Evolutionary conservation across 2,888 invertebrate genomes (phyloP).

Genomic region (Smittia aterrima): DNA sequence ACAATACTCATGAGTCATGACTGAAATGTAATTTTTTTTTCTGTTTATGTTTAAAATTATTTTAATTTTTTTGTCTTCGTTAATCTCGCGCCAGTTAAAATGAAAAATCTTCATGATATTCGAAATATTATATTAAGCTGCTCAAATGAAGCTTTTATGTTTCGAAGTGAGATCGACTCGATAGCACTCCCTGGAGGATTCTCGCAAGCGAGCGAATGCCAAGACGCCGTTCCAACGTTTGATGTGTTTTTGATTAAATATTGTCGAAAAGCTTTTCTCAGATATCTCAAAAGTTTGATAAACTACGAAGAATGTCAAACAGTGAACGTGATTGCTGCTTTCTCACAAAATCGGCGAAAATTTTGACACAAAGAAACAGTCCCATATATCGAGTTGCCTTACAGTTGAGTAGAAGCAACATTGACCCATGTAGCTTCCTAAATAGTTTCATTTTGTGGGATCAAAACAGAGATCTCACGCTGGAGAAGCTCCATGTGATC

Average conservation of each 20-base stretch:
- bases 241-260: constrained; percentile 3
- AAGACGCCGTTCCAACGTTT: neutral
- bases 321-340: neutral
- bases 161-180: neutral
- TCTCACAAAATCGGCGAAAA: neutral
- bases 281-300: neutral
- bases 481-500: neutral
- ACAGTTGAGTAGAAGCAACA: no score
- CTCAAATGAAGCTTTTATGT: neutral
- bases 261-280: neutral
- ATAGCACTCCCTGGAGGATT: neutral
- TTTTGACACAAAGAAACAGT: neutral
- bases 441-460: no score
- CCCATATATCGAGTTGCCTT: no score
- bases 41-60: neutral
- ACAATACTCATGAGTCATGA: no score
- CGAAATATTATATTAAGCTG: neutral
- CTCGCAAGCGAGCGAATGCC: neutral
- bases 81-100: neutral
- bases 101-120: neutral
- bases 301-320: neutral
- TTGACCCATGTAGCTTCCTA: no score
- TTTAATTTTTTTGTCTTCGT: neutral
- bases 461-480: no score
- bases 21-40: neutral